Evolutionary conservation across 2,888 invertebrate genomes (phyloP).

Genomic region (Peribatodes rhomboidaria): DNA sequence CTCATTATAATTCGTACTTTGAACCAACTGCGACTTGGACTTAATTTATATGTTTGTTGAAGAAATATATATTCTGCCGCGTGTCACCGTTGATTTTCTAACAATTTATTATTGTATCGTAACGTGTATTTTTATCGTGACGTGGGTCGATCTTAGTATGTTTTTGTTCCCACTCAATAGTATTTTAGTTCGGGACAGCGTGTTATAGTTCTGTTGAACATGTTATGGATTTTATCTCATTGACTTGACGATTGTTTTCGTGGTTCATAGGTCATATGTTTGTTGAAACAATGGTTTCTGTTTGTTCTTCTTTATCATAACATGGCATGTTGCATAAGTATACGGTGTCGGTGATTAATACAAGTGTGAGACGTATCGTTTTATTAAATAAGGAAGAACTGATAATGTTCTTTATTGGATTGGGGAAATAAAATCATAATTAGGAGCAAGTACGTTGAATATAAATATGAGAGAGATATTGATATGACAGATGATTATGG

Average conservation of each 20-base stretch:
- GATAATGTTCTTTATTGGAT: too few species aligned
- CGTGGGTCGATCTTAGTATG: slow-evolving; percentile 21
- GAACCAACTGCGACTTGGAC: background rate
- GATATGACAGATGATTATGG: too few species aligned
- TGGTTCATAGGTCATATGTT: slow-evolving; percentile 42
- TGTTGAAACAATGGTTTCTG: slow-evolving; percentile 41
- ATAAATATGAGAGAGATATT: too few species aligned
- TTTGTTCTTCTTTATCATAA: slow-evolving; percentile 41
- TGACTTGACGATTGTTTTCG: slow-evolving; percentile 34
- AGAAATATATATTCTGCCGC: background rate
- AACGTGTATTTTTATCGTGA: slow-evolving; percentile 1
- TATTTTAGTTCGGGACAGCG: slow-evolving; percentile 30
- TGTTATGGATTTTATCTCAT: slow-evolving; percentile 44
- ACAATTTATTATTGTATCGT: slow-evolving; percentile 19
- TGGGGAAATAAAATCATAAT: too few species aligned
- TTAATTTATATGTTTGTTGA: background rate
- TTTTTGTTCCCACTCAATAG: slow-evolving; percentile 34
- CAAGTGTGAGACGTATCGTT: background rate
- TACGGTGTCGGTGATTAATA: slow-evolving; percentile 19
- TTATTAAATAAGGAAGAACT: background rate
- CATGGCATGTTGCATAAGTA: slow-evolving; percentile 32
- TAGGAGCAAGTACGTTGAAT: too few species aligned
- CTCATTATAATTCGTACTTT: too few species aligned
- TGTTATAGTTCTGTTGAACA: slow-evolving; percentile 23
- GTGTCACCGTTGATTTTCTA: slow-evolving; percentile 8